Evolutionary conservation across 1,140 invertebrate genomes (phyloP), one percentile per base, ranked within the genome.

Genomic region (Trinorchestia longiramus): DNA sequence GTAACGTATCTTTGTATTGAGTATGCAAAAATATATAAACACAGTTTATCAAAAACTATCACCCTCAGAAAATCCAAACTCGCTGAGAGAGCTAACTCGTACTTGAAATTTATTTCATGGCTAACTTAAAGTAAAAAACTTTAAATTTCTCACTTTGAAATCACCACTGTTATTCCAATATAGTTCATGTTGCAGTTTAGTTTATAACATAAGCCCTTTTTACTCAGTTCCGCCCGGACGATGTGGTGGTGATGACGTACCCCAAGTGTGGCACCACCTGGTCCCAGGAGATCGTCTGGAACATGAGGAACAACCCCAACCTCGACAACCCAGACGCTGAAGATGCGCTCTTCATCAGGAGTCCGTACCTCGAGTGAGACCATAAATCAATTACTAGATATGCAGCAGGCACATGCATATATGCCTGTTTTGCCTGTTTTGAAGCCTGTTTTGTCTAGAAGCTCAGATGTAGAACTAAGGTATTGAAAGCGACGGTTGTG

Each of bases 271-370:
- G 98, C 43, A 99, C 98, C 1, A 99, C 98, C 0, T 98, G 98
- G 98, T 98, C 98, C 0, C 98, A 98, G 97, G 98, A 99, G 97
- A 97, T 99, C 96, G 98, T 98, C 0, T 99, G 98, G 98, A 97
- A 98, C 92, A 97, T 99, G 43, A 98, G 97, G 23, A 98, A 98
- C 97, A 97, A 98, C 97, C 97, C 98, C 95, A 98, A 99, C 97
- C 98, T 98, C 96, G 97, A 98, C 43, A 97, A 96, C 95, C 95
- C 97, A 91, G 98, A 98, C 0, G 97, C 97, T 95, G 97, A 90
- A 23, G 53, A 95, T 36, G 47, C 95, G 23, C 42, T 94, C 44
- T 45, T 57, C 47, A 47, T 77, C 53, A 62, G 96, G 40, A 91
- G 77, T 53, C 96, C 96, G 0, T 95, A 90, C 43, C 41, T 95